phyloP scores from a whole-genome alignment of 2,797 vertebrate genomes.

The Austrolebias charrua region DNA sequence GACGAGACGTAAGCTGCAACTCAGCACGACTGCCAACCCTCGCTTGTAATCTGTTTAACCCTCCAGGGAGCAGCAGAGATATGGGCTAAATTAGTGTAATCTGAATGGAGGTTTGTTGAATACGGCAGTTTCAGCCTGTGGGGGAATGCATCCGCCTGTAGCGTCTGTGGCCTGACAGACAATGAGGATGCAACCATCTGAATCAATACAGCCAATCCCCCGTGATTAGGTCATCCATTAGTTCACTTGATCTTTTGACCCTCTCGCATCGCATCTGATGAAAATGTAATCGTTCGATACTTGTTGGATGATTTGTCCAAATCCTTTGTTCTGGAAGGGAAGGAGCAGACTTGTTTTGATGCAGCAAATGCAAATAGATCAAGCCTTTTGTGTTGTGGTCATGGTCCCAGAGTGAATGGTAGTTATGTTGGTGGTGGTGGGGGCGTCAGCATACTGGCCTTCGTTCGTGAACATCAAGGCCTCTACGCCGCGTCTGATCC shows the following conservation, averaged over 20 bases:
- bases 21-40: slow-evolving; percentile 68
- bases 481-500: slow-evolving; percentile 58
- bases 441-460: slow-evolving; percentile 33
- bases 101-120: slow-evolving; percentile 64
- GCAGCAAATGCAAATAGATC: slow-evolving; percentile 57
- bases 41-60: slow-evolving; percentile 67
- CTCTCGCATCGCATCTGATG: slow-evolving; percentile 62
- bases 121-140: slow-evolving; percentile 50
- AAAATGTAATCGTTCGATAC: slow-evolving; percentile 71
- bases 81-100: slow-evolving; percentile 69
- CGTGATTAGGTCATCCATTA: slow-evolving; percentile 76
- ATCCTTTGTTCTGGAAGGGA: slow-evolving; percentile 37
- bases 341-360: slow-evolving; percentile 44
- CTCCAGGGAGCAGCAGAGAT: slow-evolving; percentile 55
- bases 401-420: slow-evolving; percentile 38
- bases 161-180: slow-evolving; percentile 55
- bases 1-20: slow-evolving; percentile 67
- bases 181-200: slow-evolving; percentile 64
- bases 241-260: slow-evolving; percentile 73
- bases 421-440: neutral
- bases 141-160: slow-evolving; percentile 46
- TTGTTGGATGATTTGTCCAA: slow-evolving; percentile 58
- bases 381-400: slow-evolving; percentile 49
- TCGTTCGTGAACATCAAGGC: slow-evolving; percentile 70
- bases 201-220: slow-evolving; percentile 72